Evolutionary conservation across 2,888 invertebrate species (phyloP).

Genomic region (Ellobium chinense): DNA sequence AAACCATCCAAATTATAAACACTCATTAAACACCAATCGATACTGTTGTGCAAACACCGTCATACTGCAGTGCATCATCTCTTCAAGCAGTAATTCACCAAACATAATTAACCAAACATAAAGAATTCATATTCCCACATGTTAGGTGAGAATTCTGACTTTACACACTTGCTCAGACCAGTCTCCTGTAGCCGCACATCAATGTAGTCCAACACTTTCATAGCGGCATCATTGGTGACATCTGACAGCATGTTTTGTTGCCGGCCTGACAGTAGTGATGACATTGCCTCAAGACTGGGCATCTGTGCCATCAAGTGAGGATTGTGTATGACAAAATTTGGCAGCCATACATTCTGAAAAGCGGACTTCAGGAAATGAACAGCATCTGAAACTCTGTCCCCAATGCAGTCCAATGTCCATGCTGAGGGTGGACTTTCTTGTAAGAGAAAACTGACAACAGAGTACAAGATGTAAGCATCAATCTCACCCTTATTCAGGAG

Average conservation of each 20-base stretch:
- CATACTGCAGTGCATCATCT: too few relatives aligned
- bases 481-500: slow-evolving; percentile 62
- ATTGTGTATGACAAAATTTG: slow-evolving; percentile 66
- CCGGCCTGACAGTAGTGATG: slow-evolving; percentile 54
- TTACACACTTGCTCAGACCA: slow-evolving; percentile 58
- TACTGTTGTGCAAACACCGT: too few relatives aligned
- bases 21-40: too few relatives aligned
- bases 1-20: too few relatives aligned
- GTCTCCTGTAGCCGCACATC: slow-evolving; percentile 59
- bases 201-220: slow-evolving; percentile 61
- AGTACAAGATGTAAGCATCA: slow-evolving; percentile 50
- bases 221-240: slow-evolving; percentile 51
- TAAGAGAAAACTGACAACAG: slow-evolving; percentile 62
- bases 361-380: slow-evolving; percentile 63
- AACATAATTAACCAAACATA: slow-evolving; percentile 55
- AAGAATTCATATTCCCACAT: slow-evolving; percentile 75
- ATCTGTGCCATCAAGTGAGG: slow-evolving; percentile 63
- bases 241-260: slow-evolving; percentile 65
- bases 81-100: too few relatives aligned
- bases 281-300: slow-evolving; percentile 55
- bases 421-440: slow-evolving; percentile 62
- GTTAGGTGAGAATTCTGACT: slow-evolving; percentile 63
- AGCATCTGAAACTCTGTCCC: slow-evolving; percentile 65
- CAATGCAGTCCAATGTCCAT: slow-evolving; percentile 62
- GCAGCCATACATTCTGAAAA: slow-evolving; percentile 61